A percentile compares a stretch with the other conserved stretches of the same genome.
These are phyloP conservation scores for Phyllopteryx taeniolatus DNA, from an alignment of 2,113 vertebrate genomes.

Conservation along the genomic window DNA sequence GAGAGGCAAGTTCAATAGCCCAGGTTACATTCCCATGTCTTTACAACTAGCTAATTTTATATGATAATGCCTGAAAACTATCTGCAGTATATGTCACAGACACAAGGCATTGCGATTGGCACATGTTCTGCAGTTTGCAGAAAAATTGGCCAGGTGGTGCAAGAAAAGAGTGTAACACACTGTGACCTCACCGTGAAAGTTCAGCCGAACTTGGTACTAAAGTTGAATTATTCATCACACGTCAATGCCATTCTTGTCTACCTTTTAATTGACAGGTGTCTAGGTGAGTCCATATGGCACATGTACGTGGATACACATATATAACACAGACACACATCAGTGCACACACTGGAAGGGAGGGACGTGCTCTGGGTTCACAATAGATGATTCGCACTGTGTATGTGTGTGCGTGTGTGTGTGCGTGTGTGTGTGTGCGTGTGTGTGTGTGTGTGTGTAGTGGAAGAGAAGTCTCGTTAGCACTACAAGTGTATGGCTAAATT, in stretches of 20 bases:
- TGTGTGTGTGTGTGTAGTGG: constrained; percentile 1
- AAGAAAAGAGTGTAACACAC: constrained; percentile 9
- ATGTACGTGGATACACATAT: constrained; percentile 21
- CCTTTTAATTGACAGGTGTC: constrained; percentile 59
- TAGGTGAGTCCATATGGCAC: constrained; percentile 54
- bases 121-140: background rate
- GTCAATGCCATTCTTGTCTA: constrained; percentile 42
- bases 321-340: constrained; percentile 17
- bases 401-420: constrained; percentile 30
- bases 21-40: background rate
- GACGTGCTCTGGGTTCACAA: constrained; percentile 30
- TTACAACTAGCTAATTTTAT: background rate
- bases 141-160: background rate
- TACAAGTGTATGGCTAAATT: constrained; percentile 66
- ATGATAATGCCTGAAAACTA: background rate
- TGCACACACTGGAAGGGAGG: constrained; percentile 14
- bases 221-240: constrained; percentile 65
- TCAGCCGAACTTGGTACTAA: constrained; percentile 31
- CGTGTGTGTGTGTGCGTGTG: background rate
- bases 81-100: background rate
- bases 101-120: background rate
- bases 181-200: constrained; percentile 33
- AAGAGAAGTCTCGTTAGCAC: constrained; percentile 60
- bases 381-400: constrained; percentile 45
- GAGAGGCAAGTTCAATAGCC: background rate